phyloP scores from a whole-genome alignment of 2,113 vertebrate genomes.

The Forbesichthys agassizii region DNA sequence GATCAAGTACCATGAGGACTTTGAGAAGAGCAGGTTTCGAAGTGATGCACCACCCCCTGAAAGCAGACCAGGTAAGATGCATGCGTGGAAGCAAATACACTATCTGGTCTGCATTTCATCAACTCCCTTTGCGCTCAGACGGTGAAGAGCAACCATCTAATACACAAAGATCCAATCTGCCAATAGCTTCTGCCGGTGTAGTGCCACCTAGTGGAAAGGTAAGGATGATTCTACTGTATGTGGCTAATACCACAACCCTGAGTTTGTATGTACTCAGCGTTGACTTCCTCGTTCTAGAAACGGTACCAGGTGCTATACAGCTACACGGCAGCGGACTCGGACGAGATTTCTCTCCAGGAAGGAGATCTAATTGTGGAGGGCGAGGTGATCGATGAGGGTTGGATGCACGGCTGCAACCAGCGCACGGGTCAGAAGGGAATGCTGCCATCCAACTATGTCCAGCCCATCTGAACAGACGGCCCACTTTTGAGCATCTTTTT shows the following conservation, averaged over 20 bases:
- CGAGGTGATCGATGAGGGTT: slow-evolving; percentile 93
- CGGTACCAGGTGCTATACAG: slow-evolving; percentile 90
- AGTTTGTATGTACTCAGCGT: background rate
- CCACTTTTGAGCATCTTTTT: no score
- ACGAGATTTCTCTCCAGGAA: slow-evolving; percentile 92
- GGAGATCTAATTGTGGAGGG: slow-evolving; percentile 90
- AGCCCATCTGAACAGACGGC: slow-evolving; percentile 75
- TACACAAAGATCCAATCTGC: slow-evolving; percentile 47
- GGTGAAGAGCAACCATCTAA: slow-evolving; percentile 40
- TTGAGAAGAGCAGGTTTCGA: slow-evolving; percentile 89
- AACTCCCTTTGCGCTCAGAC: slow-evolving; percentile 21
- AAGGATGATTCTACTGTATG: slow-evolving; percentile 15
- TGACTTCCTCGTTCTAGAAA: slow-evolving; percentile 72
- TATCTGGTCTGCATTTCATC: slow-evolving; percentile 11
- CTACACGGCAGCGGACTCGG: slow-evolving; percentile 87
- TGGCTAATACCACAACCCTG: background rate
- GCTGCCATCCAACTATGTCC: slow-evolving; percentile 94
- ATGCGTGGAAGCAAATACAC: background rate
- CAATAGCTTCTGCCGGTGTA: slow-evolving; percentile 49
- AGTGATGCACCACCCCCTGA: slow-evolving; percentile 75
- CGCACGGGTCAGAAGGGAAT: slow-evolving; percentile 92
- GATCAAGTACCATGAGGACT: slow-evolving; percentile 98
- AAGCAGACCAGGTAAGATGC: slow-evolving; percentile 70
- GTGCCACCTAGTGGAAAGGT: slow-evolving; percentile 71
- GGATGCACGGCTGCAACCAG: slow-evolving; percentile 95